phyloP scores from a whole-genome alignment of 64 coral and sea anemone genomes.

The Montipora efflorescens region DNA sequence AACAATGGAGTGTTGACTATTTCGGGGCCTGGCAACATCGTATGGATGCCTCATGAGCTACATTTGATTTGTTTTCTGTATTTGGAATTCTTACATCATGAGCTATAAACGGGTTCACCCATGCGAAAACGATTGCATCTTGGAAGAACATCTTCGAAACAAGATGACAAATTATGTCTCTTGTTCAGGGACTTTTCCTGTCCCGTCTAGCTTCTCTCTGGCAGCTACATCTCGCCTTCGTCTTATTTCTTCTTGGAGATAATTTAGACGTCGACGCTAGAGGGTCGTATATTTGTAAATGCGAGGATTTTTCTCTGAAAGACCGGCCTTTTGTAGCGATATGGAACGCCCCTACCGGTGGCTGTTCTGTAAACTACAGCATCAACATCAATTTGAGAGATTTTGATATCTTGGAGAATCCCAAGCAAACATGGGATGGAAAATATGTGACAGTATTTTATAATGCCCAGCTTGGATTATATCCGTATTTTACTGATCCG shows the following conservation, averaged over 20 bases:
- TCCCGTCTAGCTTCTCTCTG: background rate
- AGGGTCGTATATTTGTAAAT: constrained; percentile 66
- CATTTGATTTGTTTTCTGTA: constrained; percentile 22
- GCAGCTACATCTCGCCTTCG: background rate
- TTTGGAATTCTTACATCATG: constrained; percentile 65
- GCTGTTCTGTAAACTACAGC: constrained; percentile 89
- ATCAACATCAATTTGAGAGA: constrained; percentile 90
- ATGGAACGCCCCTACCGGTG: constrained; percentile 98
- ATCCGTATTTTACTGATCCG: constrained; percentile 84
- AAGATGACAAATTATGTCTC: constrained; percentile 53
- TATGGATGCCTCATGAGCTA: constrained; percentile 1
- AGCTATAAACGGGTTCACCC: constrained; percentile 2
- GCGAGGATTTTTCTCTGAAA: constrained; percentile 76
- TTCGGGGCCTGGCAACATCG: background rate
- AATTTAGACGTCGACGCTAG: constrained; percentile 5
- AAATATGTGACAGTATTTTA: constrained; percentile 95
- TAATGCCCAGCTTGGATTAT: constrained; percentile 89
- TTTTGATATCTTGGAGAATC: constrained; percentile 86
- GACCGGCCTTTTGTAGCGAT: constrained; percentile 94
- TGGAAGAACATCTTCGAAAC: constrained; percentile 18
- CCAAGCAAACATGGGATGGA: constrained; percentile 91
- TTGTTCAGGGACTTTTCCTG: constrained; percentile 27
- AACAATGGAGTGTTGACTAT: constrained; percentile 10
- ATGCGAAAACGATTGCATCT: background rate
- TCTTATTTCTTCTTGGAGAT: background rate